These are phyloP conservation scores for Anguilla pacifica DNA, from an alignment of 2,797 vertebrate species.

Conservation along the genomic window DNA sequence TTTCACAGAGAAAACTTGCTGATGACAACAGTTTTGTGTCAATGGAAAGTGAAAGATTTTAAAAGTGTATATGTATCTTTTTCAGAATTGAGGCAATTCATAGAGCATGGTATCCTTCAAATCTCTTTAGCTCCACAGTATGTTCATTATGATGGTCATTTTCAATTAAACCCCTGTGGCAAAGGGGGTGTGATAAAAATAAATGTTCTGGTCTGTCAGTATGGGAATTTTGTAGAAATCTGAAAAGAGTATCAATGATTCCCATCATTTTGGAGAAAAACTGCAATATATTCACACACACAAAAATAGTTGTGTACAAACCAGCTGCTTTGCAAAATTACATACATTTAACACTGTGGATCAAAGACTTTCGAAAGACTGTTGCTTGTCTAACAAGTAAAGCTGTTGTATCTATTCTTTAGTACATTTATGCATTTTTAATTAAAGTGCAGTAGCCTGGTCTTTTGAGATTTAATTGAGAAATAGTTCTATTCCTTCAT, in stretches of 20 bases:
- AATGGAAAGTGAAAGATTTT: not conserved
- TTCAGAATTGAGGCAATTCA: not conserved
- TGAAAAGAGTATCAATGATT: slow-evolving; percentile 49
- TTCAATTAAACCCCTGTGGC: not conserved
- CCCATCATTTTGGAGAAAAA: slow-evolving; percentile 54
- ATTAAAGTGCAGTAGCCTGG: slow-evolving; percentile 29
- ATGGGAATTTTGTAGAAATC: slow-evolving; percentile 64
- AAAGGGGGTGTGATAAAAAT: not conserved
- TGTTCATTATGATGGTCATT: not conserved
- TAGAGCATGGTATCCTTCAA: not conserved
- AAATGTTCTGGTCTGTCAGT: slow-evolving; percentile 54
- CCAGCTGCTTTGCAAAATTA: not conserved
- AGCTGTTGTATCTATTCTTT: not conserved
- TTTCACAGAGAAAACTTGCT: not conserved
- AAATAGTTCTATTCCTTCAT: slow-evolving; percentile 73
- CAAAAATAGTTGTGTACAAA: not conserved
- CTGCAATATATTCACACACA: slow-evolving; percentile 42
- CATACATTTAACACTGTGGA: not conserved
- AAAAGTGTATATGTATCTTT: not conserved
- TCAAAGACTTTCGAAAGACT: slow-evolving; percentile 1
- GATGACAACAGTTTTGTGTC: not conserved
- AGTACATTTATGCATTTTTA: slow-evolving; percentile 13
- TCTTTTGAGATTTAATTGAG: slow-evolving; percentile 73
- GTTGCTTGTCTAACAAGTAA: not conserved
- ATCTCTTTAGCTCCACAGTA: not conserved